Percentiles rank a stretch among this genome's conserved stretches.
These are phyloP conservation scores for Pseudomugil gertrudae DNA, from an alignment of 2,797 vertebrate genomes.

Conservation along the genomic window DNA sequence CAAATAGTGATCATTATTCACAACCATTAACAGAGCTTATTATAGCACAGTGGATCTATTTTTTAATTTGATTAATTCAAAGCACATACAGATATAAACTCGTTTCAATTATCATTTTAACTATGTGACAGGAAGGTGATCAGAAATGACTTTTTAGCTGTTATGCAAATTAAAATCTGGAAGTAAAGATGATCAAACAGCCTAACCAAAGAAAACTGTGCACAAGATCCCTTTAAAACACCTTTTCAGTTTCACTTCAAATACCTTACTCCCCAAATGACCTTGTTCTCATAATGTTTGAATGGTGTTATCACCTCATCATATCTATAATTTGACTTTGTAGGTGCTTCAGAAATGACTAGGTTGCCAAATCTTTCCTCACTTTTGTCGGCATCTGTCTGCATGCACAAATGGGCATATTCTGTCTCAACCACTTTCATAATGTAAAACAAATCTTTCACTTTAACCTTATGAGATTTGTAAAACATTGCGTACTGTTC, in stretches of 20 bases:
- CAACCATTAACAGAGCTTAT: neutral
- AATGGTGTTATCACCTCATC: neutral
- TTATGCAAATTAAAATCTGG: neutral
- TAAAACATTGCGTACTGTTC: no score
- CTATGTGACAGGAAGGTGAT: no score
- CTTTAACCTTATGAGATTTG: no score
- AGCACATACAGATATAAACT: neutral
- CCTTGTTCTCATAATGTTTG: neutral
- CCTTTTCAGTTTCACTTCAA: neutral
- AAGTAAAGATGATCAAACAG: neutral
- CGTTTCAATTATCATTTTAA: neutral
- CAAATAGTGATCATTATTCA: no score
- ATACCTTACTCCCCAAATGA: neutral
- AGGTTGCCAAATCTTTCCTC: no score
- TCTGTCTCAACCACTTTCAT: neutral
- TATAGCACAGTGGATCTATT: neutral
- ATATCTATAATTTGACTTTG: neutral
- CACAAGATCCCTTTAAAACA: no score
- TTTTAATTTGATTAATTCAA: neutral
- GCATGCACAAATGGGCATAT: no score
- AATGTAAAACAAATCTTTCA: no score
- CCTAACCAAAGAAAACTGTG: no score
- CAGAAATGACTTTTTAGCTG: neutral
- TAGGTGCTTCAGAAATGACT: no score
- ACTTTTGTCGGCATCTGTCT: no score